Base-by-base conservation (phyloP, 30 jellyfish, hydroid and myxozoan species). In the Aurelia sp. region DNA sequence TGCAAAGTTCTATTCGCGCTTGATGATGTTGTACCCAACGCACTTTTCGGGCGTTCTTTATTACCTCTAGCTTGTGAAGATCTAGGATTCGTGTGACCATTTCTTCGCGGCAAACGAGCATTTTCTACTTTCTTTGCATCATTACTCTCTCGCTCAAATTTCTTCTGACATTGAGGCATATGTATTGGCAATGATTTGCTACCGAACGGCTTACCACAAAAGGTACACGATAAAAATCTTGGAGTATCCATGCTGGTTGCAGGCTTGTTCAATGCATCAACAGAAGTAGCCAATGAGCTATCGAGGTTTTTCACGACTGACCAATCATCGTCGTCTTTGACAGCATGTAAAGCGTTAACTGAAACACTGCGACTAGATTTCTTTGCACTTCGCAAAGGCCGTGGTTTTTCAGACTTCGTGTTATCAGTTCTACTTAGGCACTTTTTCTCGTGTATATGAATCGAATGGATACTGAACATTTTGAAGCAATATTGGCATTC, bases 131-230 rank as follows among this genome's bases (percentile, higher is more conserved):
- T 57, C 30, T 81, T 74, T 11, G 27, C 41, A 41, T 55, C 22
- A 8, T 87, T 71, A 51, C 66, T 58, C 55, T 81, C 91, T 52
- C 60, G 27, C 22, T 81, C 88, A 41, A 40, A 59, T 58, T 65
- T 76, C 66, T 62, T 81, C 86, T 78, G 76, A 41, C 97, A 89
- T 62, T 89, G 97, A 19, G 90, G 93, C 53, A 67, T 62, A 53
- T 89, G 97, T 30, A 89, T 89, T 15, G 92, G 90, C 61, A 89
- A 77, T 12, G 97, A 89, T 52, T 87, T 74, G 30, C 93, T 78
- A 17, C 97, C 97, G 60, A 78, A 89, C 6, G 82, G 84, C 73
- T 89, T 89, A 48, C 87, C 79, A 66, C 97, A 89, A 13, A 51
- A 67, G 62, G 81, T 59, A 62, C 97, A 89, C 70, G 63, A 52